Evolutionary conservation across 2,797 vertebrate species (phyloP).

Genomic region (Sciurus vulgaris): DNA sequence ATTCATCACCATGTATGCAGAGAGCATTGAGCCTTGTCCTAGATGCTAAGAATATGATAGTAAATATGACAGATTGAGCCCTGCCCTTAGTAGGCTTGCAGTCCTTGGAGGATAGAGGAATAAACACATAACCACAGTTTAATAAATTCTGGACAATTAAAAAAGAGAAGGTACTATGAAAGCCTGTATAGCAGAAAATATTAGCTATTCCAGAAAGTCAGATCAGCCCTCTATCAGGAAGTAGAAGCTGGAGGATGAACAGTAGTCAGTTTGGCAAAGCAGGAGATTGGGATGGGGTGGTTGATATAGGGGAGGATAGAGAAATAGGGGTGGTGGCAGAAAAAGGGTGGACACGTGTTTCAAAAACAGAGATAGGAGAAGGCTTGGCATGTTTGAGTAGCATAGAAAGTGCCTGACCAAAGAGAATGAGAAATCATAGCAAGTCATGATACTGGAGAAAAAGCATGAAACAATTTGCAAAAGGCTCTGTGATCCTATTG

Average conservation of each 20-base stretch:
- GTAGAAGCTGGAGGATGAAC: background rate
- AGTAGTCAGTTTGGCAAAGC: background rate
- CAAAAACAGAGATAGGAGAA: background rate
- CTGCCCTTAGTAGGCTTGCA: rapidly evolving
- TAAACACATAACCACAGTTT: background rate
- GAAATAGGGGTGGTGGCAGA: rapidly evolving
- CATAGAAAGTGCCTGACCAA: background rate
- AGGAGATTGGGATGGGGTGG: rapidly evolving
- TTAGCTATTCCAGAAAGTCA: background rate
- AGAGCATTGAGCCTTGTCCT: background rate
- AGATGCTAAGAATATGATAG: background rate
- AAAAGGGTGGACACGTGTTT: background rate
- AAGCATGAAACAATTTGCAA: background rate
- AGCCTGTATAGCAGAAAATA: background rate
- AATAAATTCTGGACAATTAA: background rate
- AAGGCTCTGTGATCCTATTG: background rate
- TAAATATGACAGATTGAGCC: background rate
- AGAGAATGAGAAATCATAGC: background rate
- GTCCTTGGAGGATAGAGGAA: background rate
- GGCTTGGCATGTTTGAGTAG: background rate
- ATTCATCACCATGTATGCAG: background rate
- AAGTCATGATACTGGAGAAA: background rate
- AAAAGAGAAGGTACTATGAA: background rate
- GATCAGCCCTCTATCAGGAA: background rate
- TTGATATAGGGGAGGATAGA: rapidly evolving